Base-by-base conservation (phyloP, 30 jellyfish, hydroid and myxozoan genomes). In the Aurelia sp. region DNA sequence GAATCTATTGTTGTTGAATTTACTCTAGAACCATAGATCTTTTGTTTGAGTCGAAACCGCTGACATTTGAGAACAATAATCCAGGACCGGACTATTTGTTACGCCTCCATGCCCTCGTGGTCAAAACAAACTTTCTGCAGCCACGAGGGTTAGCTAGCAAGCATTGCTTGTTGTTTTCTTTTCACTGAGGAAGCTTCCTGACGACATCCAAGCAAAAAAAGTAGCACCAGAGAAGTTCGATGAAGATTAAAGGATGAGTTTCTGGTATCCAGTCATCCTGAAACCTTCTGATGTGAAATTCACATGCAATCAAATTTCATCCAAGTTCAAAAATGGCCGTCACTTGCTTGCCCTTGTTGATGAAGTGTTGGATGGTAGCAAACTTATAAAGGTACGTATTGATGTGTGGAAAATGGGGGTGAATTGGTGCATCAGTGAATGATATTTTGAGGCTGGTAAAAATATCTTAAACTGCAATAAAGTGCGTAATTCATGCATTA, bases 261-360 rank as follows among this genome's bases (percentile, higher is more conserved):
- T 65, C 31, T 64, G 80, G 85, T 86, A 86, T 69, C 85, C 76
- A 59, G 95, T 86, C 24, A 76, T 86, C 21, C 63, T 86, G 35
- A 86, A 53, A 63, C 95, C 95, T 0, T 17, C 76, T 7, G 90
- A 86, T 75, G 95, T 86, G 31, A 86, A 86, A 55, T 86, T 86
- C 72, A 86, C 95, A 9, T 9, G 80, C 72, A 64, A 71, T 18
- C 59, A 76, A 20, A 53, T 86, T 30, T 67, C 95, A 3, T 48
- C 88, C 63, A 52, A 24, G 63, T 58, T 67, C 74, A 86, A 88
- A 22, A 81, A 88, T 68, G 91, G 96, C 88, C 50, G 69, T 44
- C 47, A 19, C 48, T 61, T 88, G 77, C 72, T 62, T 13, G 35
- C 52, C 68, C 80, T 88, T 21, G 65, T 88, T 16, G 78, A 68